These are phyloP conservation scores for Lytechinus pictus DNA, from an alignment of 35 echinoderm and acorn worm species.

Conservation along the genomic window DNA sequence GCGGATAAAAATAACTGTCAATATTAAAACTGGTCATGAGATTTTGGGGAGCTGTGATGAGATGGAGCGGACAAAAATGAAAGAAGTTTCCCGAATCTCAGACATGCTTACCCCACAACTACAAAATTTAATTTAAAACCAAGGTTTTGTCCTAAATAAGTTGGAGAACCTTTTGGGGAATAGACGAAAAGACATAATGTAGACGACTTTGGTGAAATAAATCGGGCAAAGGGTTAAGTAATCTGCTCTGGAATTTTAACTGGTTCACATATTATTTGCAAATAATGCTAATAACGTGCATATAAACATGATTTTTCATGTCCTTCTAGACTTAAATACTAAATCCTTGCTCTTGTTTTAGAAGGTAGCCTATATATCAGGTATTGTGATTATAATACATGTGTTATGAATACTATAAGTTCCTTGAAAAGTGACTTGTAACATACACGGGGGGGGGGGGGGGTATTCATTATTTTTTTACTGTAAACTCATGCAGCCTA, in stretches of 20 bases:
- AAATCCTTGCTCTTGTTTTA: not conserved
- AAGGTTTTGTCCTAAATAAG: constrained; percentile 5
- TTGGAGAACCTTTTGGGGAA: not conserved
- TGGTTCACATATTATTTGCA: not conserved
- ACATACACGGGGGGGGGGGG: not conserved
- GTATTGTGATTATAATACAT: not conserved
- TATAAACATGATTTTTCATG: not conserved
- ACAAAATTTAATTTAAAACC: not conserved
- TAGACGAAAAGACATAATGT: not conserved
- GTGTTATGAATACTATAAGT: not conserved
- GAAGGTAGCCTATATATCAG: not conserved
- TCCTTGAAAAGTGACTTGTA: not conserved
- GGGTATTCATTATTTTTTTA: too few relatives aligned
- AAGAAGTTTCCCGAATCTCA: not conserved
- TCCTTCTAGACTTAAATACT: not conserved
- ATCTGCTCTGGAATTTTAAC: not conserved
- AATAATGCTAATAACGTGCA: not conserved
- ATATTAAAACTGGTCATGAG: constrained; percentile 18
- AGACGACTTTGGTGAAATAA: not conserved
- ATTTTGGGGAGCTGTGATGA: not conserved
- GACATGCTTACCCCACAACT: not conserved
- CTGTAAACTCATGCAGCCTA: too few relatives aligned
- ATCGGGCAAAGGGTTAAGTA: not conserved
- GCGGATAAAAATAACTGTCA: constrained; percentile 45
- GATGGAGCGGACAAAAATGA: not conserved